Evolutionary conservation across 1,140 invertebrate genomes (phyloP), one percentile per base, ranked within the genome.

Genomic region (Cydia amplana): DNA sequence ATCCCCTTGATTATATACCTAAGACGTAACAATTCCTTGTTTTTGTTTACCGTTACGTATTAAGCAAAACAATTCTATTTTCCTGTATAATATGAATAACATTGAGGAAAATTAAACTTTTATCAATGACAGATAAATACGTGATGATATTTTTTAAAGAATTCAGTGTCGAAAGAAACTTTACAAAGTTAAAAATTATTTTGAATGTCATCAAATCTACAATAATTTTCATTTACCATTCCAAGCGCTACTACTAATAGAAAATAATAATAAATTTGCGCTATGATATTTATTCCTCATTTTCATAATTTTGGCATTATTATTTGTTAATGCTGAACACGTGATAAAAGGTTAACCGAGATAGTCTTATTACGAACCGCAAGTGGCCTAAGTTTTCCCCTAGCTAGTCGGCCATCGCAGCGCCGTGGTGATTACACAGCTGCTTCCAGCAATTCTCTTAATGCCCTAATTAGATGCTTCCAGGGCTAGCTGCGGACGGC

Each of bases 401-500:
- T 75, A 75, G 63, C 63, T 75, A 75, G 63, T 76, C 73, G 43
- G 60, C 67, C n/a, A 79, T 78, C 75, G 76, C 12, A 16, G 9
- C 36, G 7, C 77, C 81, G 73, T 43, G 75, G 73, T 78, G 80
- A 86, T 87, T 84, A 82, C 76, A 83, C 78, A 81, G 79, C 75
- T 83, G 80, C 83, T 86, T 82, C 63, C 65, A 77, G 79, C 74
- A 84, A 85, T 86, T 83, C 79, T 82, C 79, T 85, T 81, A 80
- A 78, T 67, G 74, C 76, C 84, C 70, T 84, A 86, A 87, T 87
- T 83, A 85, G 76, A 80, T 84, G 76, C 76, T 74, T 84, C 83
- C 73, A 49, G 55, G 64, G 32, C 74, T 64, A 36, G 75, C 72
- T 80, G 74, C 23, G 40, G 28, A 40, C 65, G 16, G 32, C 18